Base-by-base conservation (phyloP, 1,140 invertebrate species). In the fruit fly (Drosophila melanogaster) region DNA sequence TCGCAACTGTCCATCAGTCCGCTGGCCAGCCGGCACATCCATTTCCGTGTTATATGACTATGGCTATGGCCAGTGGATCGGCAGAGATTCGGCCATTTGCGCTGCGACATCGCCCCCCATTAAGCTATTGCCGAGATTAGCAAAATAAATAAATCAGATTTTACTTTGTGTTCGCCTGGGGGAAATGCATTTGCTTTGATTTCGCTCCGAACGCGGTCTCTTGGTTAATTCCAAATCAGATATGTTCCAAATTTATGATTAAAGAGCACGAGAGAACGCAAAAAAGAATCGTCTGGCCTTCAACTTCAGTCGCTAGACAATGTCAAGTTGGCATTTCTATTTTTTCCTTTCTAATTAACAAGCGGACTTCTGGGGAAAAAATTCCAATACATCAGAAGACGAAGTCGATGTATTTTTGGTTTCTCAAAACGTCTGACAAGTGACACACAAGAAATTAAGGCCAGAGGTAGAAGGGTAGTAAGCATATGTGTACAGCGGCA, bases 291-390 rank as follows among this genome's bases (percentile, higher is more conserved):
- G 14, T 19, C 49, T 69, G 83, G 66, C 83, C 83, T 86, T 86
- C 79, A 87, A 87, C 81, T 81, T 87, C 56, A 64, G 38, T 66
- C 40, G n/a, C 49, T 41, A 66, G 78, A 67, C 83, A 86, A 86
- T 86, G 81, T 86, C 83, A 87, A 81, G 64, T 70, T 75, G 79
- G 40, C 65, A 79, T 65, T 83, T 81, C 61, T 51, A 81, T 78
- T 78, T 81, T 60, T 56, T 61, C 41, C 49, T 79, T 79, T 86
- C 70, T 77, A 86, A 86, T 89, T 87, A 89, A 79, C 71, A 53
- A 56, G 50, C 58, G 49, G 50, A 53, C 24, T 85, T 84, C 62
- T 54, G 40, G 50, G 38, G 58, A 53, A 57, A 73, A 37, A 65
- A 75, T 75, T 64, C 62, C 73, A 55, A 70, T 55, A 72, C 54